These are phyloP conservation scores for Tetrapedia diversipes DNA, from an alignment of 2,888 invertebrate genomes.

Conservation along the genomic window DNA sequence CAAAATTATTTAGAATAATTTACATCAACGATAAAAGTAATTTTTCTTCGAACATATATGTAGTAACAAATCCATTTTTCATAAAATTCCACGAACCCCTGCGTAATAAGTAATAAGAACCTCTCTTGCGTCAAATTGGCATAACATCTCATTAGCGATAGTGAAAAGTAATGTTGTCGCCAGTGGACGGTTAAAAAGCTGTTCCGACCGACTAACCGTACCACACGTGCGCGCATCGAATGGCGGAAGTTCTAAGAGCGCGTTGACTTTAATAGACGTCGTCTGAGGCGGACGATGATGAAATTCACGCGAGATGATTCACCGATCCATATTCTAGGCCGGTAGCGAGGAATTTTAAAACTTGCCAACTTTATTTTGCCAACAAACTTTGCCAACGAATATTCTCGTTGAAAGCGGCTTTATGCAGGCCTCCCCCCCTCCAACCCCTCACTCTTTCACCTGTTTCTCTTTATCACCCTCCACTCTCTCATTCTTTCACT, in stretches of 20 bases:
- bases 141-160: too few species aligned
- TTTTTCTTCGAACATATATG: too few species aligned
- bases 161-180: too few species aligned
- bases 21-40: too few species aligned
- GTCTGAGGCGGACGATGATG: constrained; percentile 38
- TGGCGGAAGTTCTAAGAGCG: constrained; percentile 40
- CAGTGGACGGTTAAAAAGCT: too few species aligned
- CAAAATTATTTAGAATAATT: too few species aligned
- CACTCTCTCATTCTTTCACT: too few species aligned
- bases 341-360: constrained; percentile 56
- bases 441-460: background rate
- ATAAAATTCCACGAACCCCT: too few species aligned
- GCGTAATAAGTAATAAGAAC: too few species aligned
- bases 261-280: constrained; percentile 31
- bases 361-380: constrained; percentile 60
- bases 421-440: constrained; percentile 23
- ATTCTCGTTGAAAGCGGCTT: constrained; percentile 57
- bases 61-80: too few species aligned
- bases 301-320: constrained; percentile 51
- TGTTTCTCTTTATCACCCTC: background rate
- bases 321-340: constrained; percentile 51
- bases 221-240: background rate
- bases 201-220: too few species aligned
- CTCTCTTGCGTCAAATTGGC: too few species aligned
- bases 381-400: constrained; percentile 63